A percentile compares a stretch with the other conserved stretches of the same genome.
Conservation (phyloP, 2,113 vertebrate species). For the Onychostoma macrolepis region DNA sequence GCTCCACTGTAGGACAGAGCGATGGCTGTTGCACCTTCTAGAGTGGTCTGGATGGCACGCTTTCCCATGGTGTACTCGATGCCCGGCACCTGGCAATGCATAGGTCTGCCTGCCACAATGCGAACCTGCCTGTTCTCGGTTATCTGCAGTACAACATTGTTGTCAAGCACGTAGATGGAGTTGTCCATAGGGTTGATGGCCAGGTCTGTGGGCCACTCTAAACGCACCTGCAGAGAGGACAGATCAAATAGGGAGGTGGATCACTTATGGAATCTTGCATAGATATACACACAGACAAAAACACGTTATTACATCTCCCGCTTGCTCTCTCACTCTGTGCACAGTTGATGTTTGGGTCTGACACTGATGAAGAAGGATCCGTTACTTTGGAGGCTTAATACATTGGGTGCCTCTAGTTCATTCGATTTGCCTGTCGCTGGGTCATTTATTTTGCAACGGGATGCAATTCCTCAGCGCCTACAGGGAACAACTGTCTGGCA, state of each 20-base stretch:
- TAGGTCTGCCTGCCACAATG: slow-evolving; percentile 92
- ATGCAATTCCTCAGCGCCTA: slow-evolving; percentile 56
- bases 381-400: slow-evolving; percentile 56
- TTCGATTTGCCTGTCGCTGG: slow-evolving; percentile 56
- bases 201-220: slow-evolving; percentile 97
- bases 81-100: slow-evolving; percentile 96
- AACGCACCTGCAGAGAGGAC: slow-evolving; percentile 80
- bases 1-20: slow-evolving; percentile 93
- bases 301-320: slow-evolving; percentile 13
- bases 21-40: slow-evolving; percentile 93
- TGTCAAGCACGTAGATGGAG: slow-evolving; percentile 97
- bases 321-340: slow-evolving; percentile 20
- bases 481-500: slow-evolving; percentile 45
- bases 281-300: slow-evolving; percentile 30
- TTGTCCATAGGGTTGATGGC: slow-evolving; percentile 99
- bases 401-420: slow-evolving; percentile 50
- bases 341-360: slow-evolving; percentile 41
- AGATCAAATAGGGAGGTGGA: neutral
- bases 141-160: slow-evolving; percentile 97
- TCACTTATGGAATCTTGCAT: slow-evolving; percentile 24
- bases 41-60: slow-evolving; percentile 90
- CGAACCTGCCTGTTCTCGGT: slow-evolving; percentile 97
- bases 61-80: slow-evolving; percentile 92
- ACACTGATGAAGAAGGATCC: slow-evolving; percentile 65
- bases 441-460: slow-evolving; percentile 60